These are phyloP conservation scores for Punctoribates punctum DNA, from an alignment of 2,888 invertebrate species.

Conservation along the genomic window DNA sequence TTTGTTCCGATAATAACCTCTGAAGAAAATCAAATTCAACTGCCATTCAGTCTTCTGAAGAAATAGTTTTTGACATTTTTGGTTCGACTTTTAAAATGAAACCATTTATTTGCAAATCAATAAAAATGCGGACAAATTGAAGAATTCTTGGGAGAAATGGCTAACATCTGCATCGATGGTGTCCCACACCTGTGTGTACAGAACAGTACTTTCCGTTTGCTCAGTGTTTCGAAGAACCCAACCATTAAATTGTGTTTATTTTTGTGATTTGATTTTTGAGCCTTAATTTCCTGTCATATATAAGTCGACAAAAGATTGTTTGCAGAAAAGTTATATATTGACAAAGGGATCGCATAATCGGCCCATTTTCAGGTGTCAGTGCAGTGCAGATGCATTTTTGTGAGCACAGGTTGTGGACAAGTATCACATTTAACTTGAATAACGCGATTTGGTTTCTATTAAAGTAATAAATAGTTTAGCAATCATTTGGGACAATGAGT, in stretches of 20 bases:
- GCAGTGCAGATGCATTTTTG: not conserved
- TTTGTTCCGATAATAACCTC: too few relatives aligned
- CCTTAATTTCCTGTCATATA: constrained; percentile 12
- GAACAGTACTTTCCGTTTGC: not conserved
- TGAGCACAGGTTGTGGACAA: not conserved
- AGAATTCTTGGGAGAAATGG: too few relatives aligned
- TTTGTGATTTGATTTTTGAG: constrained; percentile 22
- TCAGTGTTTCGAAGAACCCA: not conserved
- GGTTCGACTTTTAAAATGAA: too few relatives aligned
- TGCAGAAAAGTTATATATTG: constrained; percentile 6
- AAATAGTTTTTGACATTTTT: too few relatives aligned
- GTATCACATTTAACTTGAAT: not conserved
- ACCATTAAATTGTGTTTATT: constrained; percentile 28
- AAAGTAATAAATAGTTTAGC: constrained; percentile 31
- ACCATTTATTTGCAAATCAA: too few relatives aligned
- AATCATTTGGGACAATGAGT: constrained; percentile 36
- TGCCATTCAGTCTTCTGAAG: too few relatives aligned
- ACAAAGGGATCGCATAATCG: not conserved
- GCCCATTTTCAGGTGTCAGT: constrained; percentile 7
- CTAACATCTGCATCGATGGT: too few relatives aligned
- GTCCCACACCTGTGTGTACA: constrained; percentile 10
- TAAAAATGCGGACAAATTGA: too few relatives aligned
- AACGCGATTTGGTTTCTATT: constrained; percentile 7
- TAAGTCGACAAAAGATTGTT: constrained; percentile 7
- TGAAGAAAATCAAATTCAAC: not conserved